Conservation (phyloP, 2,888 invertebrate species). For the Acanthosoma haemorrhoidale region DNA sequence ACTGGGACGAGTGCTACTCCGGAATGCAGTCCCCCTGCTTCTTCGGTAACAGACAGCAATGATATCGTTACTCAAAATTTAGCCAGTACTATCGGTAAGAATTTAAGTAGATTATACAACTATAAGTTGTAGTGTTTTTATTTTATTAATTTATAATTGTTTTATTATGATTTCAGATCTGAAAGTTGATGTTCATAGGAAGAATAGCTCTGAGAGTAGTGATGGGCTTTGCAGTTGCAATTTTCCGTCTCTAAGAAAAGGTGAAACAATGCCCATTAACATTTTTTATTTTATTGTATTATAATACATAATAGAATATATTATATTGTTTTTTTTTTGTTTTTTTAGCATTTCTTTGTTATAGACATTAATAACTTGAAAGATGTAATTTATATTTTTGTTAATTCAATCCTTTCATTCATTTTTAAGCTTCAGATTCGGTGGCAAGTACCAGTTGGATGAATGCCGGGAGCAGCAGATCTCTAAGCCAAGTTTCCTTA, state of each 20-base stretch:
- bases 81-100: constrained; percentile 60
- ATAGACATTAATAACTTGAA: background rate
- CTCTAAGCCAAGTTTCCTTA: constrained; percentile 36
- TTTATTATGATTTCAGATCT: constrained; percentile 56
- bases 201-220: constrained; percentile 83
- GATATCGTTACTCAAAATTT: constrained; percentile 42
- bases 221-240: constrained; percentile 52
- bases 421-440: constrained; percentile 30
- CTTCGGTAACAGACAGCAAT: constrained; percentile 51
- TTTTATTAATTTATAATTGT: background rate
- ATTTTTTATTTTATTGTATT: background rate
- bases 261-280: background rate
- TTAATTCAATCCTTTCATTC: background rate
- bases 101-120: background rate
- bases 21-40: constrained; percentile 60
- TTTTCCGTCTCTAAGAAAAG: constrained; percentile 36
- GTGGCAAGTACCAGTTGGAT: constrained; percentile 37
- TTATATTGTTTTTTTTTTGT: background rate
- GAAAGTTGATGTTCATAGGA: constrained; percentile 88
- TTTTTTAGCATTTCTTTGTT: background rate
- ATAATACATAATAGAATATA: background rate
- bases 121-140: background rate
- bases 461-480: constrained; percentile 37
- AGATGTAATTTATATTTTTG: background rate
- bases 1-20: constrained; percentile 50